Percentiles rank a stretch among this genome's conserved stretches.
Conservation (phyloP, 1,140 invertebrate species). For the Papilio glaucus region DNA sequence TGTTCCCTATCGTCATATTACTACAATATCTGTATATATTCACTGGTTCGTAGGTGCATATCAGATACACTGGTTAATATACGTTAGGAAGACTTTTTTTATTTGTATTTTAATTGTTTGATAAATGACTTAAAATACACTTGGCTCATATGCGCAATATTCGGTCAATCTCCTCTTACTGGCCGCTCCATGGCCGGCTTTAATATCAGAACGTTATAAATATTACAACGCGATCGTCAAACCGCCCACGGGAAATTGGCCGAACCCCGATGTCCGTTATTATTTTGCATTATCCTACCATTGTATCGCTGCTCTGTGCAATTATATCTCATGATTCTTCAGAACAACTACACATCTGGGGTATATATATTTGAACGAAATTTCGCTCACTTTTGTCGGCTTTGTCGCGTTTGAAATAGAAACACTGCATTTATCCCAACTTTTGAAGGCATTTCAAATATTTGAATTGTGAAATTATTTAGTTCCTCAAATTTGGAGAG, state of each 20-base stretch:
- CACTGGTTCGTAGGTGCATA: too few relatives aligned
- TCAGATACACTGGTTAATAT: too few relatives aligned
- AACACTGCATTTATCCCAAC: too few relatives aligned
- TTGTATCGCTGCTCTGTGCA: constrained; percentile 6
- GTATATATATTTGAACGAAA: neutral
- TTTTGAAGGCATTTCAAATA: too few relatives aligned
- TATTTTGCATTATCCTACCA: constrained; percentile 29
- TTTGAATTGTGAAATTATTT: neutral
- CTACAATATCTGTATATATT: too few relatives aligned
- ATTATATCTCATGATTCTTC: constrained; percentile 25
- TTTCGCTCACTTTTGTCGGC: neutral
- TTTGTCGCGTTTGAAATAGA: neutral
- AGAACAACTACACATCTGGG: constrained; percentile 24
- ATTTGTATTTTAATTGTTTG: neutral
- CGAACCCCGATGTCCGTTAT: constrained; percentile 35
- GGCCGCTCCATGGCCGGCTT: constrained; percentile 35
- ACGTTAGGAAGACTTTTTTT: too few relatives aligned
- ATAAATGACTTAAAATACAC: neutral
- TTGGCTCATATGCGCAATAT: neutral
- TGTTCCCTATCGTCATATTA: too few relatives aligned
- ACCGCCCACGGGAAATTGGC: constrained; percentile 51
- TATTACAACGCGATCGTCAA: constrained; percentile 52
- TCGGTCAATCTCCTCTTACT: constrained; percentile 34
- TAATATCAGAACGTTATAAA: constrained; percentile 53
- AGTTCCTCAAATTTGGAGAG: neutral